A percentile compares a stretch with the other conserved stretches of the same genome.
Conservation (phyloP, 2,888 invertebrate species). For the Mythimna lalbum region DNA sequence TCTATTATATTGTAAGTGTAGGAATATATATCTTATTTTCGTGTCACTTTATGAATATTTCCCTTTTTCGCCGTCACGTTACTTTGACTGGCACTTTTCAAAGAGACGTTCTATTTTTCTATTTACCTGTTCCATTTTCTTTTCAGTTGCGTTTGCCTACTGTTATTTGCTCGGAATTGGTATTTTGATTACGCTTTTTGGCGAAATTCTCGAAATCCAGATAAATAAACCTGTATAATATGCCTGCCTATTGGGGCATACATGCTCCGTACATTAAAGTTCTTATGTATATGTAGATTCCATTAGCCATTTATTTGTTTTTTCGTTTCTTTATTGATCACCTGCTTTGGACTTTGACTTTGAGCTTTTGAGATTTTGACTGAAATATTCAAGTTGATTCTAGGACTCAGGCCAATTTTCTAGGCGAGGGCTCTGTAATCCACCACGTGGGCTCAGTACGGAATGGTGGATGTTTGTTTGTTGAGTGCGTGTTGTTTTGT, state of each 20-base stretch:
- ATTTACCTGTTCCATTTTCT: constrained; percentile 42
- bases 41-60: constrained; percentile 46
- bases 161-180: constrained; percentile 33
- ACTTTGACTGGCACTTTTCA: constrained; percentile 50
- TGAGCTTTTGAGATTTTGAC: not conserved
- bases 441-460: no score
- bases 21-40: constrained; percentile 35
- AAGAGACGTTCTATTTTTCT: constrained; percentile 31
- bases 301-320: not conserved
- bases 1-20: constrained; percentile 5
- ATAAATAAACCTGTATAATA: constrained; percentile 1
- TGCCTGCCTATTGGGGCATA: not conserved
- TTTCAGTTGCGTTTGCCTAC: constrained; percentile 35
- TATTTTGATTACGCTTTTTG: constrained; percentile 32
- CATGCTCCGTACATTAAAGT: not conserved
- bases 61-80: constrained; percentile 18
- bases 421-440: no score
- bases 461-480: no score
- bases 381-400: not conserved
- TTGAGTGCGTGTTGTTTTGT: no score
- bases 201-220: constrained; percentile 6
- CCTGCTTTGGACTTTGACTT: not conserved
- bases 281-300: not conserved
- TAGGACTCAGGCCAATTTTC: no score
- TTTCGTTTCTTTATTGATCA: not conserved